Conservation (phyloP, 2,113 vertebrate species). For the Sylvilagus bachmani region DNA sequence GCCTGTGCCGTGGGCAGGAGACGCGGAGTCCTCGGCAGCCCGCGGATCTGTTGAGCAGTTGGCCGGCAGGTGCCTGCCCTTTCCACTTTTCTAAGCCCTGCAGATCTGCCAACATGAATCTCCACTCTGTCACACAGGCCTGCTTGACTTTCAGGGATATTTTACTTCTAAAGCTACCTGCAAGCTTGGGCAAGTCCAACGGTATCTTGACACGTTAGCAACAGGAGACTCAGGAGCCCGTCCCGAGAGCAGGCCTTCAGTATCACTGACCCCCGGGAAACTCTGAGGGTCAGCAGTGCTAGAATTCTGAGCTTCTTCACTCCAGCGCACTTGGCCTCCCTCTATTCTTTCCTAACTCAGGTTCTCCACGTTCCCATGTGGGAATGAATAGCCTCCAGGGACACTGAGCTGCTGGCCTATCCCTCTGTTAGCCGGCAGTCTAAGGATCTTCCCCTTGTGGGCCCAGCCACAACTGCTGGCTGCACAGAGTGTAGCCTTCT, state of each 20-base stretch:
- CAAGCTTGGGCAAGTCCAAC: not conserved
- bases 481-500: not conserved
- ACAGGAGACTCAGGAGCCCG: not conserved
- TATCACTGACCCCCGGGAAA: not conserved
- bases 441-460: not conserved
- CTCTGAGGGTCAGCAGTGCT: not conserved
- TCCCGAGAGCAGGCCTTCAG: not conserved
- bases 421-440: not conserved
- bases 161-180: conserved; percentile 43
- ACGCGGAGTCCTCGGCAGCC: not conserved
- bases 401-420: not conserved
- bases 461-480: not conserved
- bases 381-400: not conserved
- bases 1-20: not conserved
- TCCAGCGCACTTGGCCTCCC: no score
- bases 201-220: not conserved
- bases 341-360: not conserved
- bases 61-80: not conserved
- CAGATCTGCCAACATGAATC: not conserved
- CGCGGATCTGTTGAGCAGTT: not conserved
- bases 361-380: not conserved
- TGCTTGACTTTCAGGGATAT: not conserved
- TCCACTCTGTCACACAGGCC: not conserved
- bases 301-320: not conserved
- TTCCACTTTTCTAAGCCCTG: not conserved